Conservation (phyloP, 2,888 invertebrate genomes). For the Conops quadrifasciatus region DNA sequence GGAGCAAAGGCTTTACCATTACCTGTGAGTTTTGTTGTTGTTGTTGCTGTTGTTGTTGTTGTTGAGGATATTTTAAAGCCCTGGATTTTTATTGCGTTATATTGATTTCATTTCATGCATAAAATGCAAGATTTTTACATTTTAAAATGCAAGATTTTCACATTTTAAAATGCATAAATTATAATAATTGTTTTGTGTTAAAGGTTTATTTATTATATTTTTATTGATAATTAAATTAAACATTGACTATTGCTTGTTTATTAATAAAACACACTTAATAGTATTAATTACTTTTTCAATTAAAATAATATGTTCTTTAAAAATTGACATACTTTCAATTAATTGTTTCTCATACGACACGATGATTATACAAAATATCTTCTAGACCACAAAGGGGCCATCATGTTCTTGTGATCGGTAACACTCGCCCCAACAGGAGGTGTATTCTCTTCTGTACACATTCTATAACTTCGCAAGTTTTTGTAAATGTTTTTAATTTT, state of each 20-base stretch:
- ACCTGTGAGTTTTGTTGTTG: slow-evolving; percentile 28
- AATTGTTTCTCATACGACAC: slow-evolving; percentile 1
- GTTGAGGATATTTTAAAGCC: not conserved
- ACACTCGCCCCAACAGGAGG: too few species aligned
- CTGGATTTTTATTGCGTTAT: not conserved
- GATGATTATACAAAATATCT: not conserved
- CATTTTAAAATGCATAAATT: not conserved
- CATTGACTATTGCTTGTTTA: too few species aligned
- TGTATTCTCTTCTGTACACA: too few species aligned
- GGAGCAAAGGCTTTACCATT: slow-evolving; percentile 25
- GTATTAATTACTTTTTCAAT: not conserved
- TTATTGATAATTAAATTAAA: too few species aligned
- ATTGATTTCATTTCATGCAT: not conserved
- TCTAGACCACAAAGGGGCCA: too few species aligned
- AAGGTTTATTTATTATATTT: too few species aligned
- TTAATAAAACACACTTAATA: not conserved
- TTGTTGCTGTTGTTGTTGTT: not conserved
- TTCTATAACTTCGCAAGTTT: too few species aligned
- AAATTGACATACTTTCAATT: not conserved
- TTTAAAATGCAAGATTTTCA: not conserved
- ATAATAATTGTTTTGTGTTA: too few species aligned
- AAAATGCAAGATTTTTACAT: slow-evolving; percentile 1
- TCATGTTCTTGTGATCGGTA: too few species aligned
- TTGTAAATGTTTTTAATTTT: too few species aligned
- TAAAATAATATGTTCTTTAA: not conserved